phyloP scores from a whole-genome alignment of 2,888 invertebrate species.

The Leucoptera coffeella region DNA sequence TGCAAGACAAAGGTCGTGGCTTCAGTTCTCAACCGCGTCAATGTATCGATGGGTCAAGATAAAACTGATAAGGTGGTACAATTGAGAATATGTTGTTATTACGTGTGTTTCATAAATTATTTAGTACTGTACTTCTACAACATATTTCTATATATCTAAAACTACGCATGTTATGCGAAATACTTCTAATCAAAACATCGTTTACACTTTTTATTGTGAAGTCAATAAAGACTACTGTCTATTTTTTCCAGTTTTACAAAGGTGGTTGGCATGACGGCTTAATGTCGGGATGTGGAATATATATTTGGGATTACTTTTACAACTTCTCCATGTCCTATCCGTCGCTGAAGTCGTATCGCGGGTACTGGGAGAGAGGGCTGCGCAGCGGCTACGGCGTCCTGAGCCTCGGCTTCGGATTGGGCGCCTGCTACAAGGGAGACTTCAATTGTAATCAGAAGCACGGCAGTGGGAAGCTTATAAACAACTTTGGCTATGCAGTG shows the following conservation, averaged over 20 bases:
- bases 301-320: constrained; percentile 48
- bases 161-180: too few relatives aligned
- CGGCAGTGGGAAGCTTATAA: constrained; percentile 45
- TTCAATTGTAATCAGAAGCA: constrained; percentile 52
- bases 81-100: too few relatives aligned
- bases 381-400: constrained; percentile 43
- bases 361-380: constrained; percentile 48
- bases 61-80: too few relatives aligned
- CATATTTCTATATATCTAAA: too few relatives aligned
- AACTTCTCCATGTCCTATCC: constrained; percentile 50
- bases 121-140: too few relatives aligned
- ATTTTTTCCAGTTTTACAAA: constrained; percentile 39
- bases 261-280: constrained; percentile 54
- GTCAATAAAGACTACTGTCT: neutral
- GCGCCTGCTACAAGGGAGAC: constrained; percentile 48
- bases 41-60: too few relatives aligned
- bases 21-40: too few relatives aligned
- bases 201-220: constrained; percentile 1
- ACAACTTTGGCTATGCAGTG: constrained; percentile 48
- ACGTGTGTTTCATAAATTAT: too few relatives aligned
- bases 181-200: neutral
- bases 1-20: too few relatives aligned
- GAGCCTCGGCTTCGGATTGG: constrained; percentile 44
- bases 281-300: constrained; percentile 54
- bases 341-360: constrained; percentile 41